phyloP scores from a whole-genome alignment of 1,140 invertebrate species.

The Phthorimaea operculella region DNA sequence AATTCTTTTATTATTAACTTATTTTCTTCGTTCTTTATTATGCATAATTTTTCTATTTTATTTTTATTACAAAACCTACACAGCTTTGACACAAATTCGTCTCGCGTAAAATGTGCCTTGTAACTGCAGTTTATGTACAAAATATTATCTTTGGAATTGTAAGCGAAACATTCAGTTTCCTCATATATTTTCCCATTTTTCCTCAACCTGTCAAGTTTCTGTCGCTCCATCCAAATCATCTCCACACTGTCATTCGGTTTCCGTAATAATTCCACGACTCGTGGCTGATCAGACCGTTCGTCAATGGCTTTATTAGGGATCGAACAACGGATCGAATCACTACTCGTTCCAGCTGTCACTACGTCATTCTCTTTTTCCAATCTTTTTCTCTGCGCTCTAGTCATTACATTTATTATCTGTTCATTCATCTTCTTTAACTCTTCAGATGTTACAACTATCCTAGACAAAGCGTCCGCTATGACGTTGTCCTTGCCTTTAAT shows the following conservation, averaged over 20 bases:
- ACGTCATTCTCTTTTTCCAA: not conserved
- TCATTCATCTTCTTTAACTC: not conserved
- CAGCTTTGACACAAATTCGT: slow-evolving; percentile 3
- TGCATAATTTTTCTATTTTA: slow-evolving; percentile 3
- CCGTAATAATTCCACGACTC: not conserved
- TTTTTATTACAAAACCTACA: not conserved
- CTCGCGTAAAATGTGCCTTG: not conserved
- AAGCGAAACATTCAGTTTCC: not conserved
- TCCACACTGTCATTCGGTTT: not conserved
- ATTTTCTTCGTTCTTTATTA: slow-evolving; percentile 8
- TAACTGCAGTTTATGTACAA: not conserved
- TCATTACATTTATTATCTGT: not conserved
- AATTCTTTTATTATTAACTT: not conserved
- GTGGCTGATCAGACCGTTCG: not conserved
- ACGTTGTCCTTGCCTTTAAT: not conserved
- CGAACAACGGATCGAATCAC: too few species aligned
- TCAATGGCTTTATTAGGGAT: too few species aligned
- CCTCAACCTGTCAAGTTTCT: not conserved
- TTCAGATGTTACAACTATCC: not conserved
- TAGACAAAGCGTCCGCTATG: not conserved
- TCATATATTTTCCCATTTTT: not conserved
- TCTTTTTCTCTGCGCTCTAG: not conserved
- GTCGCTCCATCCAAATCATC: not conserved
- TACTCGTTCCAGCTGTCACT: too few species aligned
- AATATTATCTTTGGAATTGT: not conserved